These are phyloP conservation scores for Siphamia tubifer DNA, from an alignment of 2,113 vertebrate genomes.

Conservation along the genomic window DNA sequence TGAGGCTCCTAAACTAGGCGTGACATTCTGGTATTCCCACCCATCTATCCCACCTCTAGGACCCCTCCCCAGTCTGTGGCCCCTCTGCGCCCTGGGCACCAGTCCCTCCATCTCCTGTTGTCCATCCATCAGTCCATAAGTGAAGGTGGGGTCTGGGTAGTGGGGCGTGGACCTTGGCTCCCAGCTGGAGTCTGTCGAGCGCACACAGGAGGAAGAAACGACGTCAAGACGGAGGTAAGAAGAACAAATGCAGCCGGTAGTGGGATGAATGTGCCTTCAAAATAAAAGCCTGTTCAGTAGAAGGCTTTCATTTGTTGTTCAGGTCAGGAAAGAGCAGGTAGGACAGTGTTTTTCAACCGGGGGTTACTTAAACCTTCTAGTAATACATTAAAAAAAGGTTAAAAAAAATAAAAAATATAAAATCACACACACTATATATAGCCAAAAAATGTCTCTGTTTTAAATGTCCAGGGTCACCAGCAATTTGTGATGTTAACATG, in stretches of 20 bases:
- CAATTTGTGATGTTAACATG: no score
- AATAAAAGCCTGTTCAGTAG: constrained; percentile 38
- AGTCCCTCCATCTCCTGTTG: constrained; percentile 14
- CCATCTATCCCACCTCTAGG: no score
- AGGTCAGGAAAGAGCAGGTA: no score
- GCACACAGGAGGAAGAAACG: background rate
- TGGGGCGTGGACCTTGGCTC: constrained; percentile 68
- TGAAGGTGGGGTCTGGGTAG: constrained; percentile 57
- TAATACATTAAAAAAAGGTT: no score
- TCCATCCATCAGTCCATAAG: constrained; percentile 56
- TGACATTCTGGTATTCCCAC: constrained; percentile 6
- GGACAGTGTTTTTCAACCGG: no score
- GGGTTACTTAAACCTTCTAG: no score
- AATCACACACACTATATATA: no score
- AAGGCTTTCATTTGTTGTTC: no score
- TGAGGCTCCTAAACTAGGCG: background rate
- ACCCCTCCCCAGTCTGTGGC: background rate
- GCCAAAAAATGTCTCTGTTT: no score
- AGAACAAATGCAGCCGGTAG: background rate
- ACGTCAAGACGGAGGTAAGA: background rate
- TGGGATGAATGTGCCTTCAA: background rate
- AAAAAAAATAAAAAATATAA: no score
- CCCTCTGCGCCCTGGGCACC: background rate
- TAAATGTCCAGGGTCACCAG: no score
- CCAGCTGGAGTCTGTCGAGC: constrained; percentile 73